Evolutionary conservation across 2,888 invertebrate species (phyloP), one percentile per base, ranked within the genome.

Genomic region (Willowsia nigromaculata): DNA sequence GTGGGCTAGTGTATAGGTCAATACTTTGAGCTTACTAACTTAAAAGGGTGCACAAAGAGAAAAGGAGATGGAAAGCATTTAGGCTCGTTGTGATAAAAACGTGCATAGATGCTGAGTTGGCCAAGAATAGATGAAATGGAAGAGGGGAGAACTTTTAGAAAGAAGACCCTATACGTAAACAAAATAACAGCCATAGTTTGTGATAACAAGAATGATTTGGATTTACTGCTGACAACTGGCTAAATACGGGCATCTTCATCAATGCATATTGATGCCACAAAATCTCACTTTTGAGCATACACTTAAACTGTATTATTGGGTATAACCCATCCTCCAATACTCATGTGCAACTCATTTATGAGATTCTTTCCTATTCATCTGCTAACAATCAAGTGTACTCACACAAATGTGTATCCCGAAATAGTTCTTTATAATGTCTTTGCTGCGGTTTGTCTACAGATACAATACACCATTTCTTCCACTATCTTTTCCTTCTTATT

Each of bases 161-260:
- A 62, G 62, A 62, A 62, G 62, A 30, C n/a, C n/a, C n/a, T n/a
- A n/a, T n/a, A 62, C 30, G n/a, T 25, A 25, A 13, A 27, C 25
- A 62, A 7, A 56, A 56, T 37, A 40, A 47, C 27, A 27, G n/a
- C n/a, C n/a, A n/a, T n/a, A 25, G 74, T 74, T 27, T 50, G 47
- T 47, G 25, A 47, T 47, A 43, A 74, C 74, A 68, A 68, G 62
- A 62, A 62, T 74, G 85, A 85, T 85, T 76, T 59, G 76, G 65
- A 85, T 85, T 85, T 85, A 85, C 85, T 85, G 85, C 85, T 85
- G 85, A 85, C 85, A 85, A 85, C 85, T 85, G 85, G 65, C 59
- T 59, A 33, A 56, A n/a, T n/a, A n/a, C n/a, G n/a, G n/a, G 84
- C 74, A 43, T 13, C 43, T 76, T 22, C 56, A 11, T 25, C 5